Base-by-base conservation (phyloP, 2,888 invertebrate species). In the Cactoblastis cactorum region DNA sequence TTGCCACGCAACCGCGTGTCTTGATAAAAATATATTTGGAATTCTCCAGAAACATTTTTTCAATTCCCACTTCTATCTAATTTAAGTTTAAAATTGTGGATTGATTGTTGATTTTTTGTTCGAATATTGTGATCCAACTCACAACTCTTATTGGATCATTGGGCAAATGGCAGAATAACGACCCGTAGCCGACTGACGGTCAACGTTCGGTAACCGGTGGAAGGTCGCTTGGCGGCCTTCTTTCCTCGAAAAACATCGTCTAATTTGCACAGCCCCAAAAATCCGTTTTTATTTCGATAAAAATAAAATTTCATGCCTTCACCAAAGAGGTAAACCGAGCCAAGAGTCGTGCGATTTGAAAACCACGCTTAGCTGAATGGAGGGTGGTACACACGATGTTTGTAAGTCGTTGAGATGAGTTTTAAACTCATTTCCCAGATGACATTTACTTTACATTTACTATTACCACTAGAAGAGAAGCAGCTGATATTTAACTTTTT, bases 191-290 rank as follows among this genome's bases (percentile, higher is more conserved):
- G 53, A 45, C 53, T 51, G 50, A 57, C 77, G 85, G 84, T 86
- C 86, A 85, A 82, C 69, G 87, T 69, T 80, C 87, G 80, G 74
- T 74, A 72, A 71, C 76, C 74, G 77, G 68, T 75, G 87, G 88
- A 83, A 89, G 89, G 89, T 88, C 89, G 84, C 77, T 72, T 69
- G 72, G 77, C 84, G 89, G 82, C 88, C 89, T 88, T 88, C 87
- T 88, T 87, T 83, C 75, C 73, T 63, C 75, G 70, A 71, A 67
- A 73, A 77, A 70, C 76, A 62, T 62, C 55, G 58, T 61, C 70
- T 77, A 74, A 78, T 72, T 69, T 67, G 68, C 62, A 58, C 62
- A 68, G 69, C 69, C 63, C 78, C 72, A 67, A 70, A 78, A 84
- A 82, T 83, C 83, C 81, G 77, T 82, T 77, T 81, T 85, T 85